Conservation (phyloP, 1,140 invertebrate genomes). For the Plodia interpunctella region DNA sequence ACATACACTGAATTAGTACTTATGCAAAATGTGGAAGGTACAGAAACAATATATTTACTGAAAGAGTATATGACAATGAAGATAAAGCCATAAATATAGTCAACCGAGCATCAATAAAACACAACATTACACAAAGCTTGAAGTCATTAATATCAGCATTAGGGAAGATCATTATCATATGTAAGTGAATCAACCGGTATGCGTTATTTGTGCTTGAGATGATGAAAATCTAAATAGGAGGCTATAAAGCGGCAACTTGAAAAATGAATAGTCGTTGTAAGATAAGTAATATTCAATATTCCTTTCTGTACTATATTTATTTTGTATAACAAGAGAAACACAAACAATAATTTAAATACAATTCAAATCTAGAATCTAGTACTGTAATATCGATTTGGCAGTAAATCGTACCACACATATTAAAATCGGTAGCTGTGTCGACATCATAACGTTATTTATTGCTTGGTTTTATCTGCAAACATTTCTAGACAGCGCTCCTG, state of each 20-base stretch:
- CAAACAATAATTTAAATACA: slow-evolving; percentile 34
- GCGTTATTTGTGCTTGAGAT: no score
- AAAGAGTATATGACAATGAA: no score
- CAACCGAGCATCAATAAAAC: no score
- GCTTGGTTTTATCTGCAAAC: slow-evolving; percentile 44
- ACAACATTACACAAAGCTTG: no score
- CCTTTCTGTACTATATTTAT: neutral
- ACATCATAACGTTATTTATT: slow-evolving; percentile 54
- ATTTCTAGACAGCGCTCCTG: slow-evolving; percentile 27
- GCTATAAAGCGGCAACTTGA: no score
- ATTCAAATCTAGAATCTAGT: slow-evolving; percentile 29
- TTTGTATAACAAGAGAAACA: slow-evolving; percentile 12
- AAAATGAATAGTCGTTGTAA: no score
- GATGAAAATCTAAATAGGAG: no score
- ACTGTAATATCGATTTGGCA: slow-evolving; percentile 36
- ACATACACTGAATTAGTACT: slow-evolving; percentile 24
- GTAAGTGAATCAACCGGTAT: no score
- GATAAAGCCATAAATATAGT: no score
- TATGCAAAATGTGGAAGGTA: slow-evolving; percentile 17
- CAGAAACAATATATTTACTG: no score
- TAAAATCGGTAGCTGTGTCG: slow-evolving; percentile 54
- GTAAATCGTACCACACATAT: slow-evolving; percentile 50
- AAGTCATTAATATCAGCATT: no score
- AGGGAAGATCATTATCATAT: no score
- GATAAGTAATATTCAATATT: neutral